Evolutionary conservation across 2,888 invertebrate species (phyloP).

Genomic region (Tortrix viridana): DNA sequence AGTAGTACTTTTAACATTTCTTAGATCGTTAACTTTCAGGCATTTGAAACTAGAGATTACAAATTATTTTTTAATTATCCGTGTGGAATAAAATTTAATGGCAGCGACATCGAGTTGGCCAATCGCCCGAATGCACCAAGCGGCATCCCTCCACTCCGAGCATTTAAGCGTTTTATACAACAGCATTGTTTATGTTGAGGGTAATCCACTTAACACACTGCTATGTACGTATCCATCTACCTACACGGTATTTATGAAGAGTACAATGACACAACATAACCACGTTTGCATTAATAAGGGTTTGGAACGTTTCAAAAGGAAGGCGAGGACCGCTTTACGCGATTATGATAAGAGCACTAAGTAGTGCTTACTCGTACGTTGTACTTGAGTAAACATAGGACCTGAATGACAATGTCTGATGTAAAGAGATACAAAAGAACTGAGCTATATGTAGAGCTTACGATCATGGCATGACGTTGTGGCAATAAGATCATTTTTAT

Average conservation of each 20-base stretch:
- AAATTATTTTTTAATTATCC: background rate
- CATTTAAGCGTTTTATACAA: constrained; percentile 58
- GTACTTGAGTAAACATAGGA: constrained; percentile 24
- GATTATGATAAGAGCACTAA: constrained; percentile 37
- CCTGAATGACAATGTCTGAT: constrained; percentile 34
- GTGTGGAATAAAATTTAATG: constrained; percentile 6
- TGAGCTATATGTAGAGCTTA: constrained; percentile 6
- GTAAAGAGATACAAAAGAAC: constrained; percentile 4
- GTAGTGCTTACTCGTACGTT: constrained; percentile 36
- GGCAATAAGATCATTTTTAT: constrained; percentile 21
- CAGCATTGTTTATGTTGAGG: constrained; percentile 62
- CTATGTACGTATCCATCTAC: constrained; percentile 48
- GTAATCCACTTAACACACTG: constrained; percentile 62
- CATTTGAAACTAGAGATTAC: too few relatives aligned
- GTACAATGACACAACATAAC: constrained; percentile 52
- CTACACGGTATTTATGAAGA: constrained; percentile 53
- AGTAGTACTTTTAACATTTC: too few relatives aligned
- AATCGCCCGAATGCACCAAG: constrained; percentile 20
- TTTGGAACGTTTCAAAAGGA: constrained; percentile 18
- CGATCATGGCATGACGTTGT: constrained; percentile 6
- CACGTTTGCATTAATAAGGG: constrained; percentile 26
- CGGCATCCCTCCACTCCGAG: constrained; percentile 54
- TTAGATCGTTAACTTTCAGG: too few relatives aligned
- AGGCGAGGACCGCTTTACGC: constrained; percentile 30
- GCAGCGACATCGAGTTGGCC: constrained; percentile 16